A percentile compares a stretch with the other conserved stretches of the same genome.
Evolutionary conservation across 2,888 invertebrate genomes (phyloP).

Genomic region (Euspilapteryx auroguttella): DNA sequence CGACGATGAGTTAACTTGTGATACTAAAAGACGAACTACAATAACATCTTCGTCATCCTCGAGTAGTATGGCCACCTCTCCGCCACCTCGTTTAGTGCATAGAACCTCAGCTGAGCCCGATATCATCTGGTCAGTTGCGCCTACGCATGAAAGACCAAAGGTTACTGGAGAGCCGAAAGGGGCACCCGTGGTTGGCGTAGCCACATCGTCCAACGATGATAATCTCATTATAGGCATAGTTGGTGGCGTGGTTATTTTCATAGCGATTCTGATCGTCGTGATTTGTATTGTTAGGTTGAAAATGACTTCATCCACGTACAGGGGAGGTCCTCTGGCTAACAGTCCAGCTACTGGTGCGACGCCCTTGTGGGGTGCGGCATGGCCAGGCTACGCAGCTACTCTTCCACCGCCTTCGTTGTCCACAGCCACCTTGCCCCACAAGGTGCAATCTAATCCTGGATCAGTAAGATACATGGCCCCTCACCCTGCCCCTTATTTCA

Average conservation of each 20-base stretch:
- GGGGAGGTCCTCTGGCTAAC: conserved; percentile 68
- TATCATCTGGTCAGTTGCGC: conserved; percentile 88
- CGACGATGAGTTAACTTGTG: conserved; percentile 82
- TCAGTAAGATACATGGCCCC: conserved; percentile 58
- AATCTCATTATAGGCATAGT: conserved; percentile 95
- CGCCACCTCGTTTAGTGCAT: conserved; percentile 54
- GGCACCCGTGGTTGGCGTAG: conserved; percentile 54
- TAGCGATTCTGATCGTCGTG: conserved; percentile 84
- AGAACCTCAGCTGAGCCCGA: conserved; percentile 77
- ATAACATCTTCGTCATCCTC: conserved; percentile 22
- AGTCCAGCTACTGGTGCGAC: conserved; percentile 64
- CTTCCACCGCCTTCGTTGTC: conserved; percentile 63
- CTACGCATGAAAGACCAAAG: conserved; percentile 64
- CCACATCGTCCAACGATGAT: conserved; percentile 79
- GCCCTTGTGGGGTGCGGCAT: conserved; percentile 59
- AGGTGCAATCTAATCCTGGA: conserved; percentile 57
- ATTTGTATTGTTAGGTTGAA: conserved; percentile 83
- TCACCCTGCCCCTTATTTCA: conserved; percentile 68
- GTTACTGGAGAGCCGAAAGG: conserved; percentile 63
- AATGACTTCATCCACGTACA: conserved; percentile 69
- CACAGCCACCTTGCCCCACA: conserved; percentile 69
- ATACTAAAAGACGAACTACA: conserved; percentile 62
- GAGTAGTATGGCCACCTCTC: conserved; percentile 38
- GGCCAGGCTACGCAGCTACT: conserved; percentile 62
- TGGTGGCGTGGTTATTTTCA: conserved; percentile 89